phyloP scores from a whole-genome alignment of 2,888 invertebrate genomes.

The Agrochola circellaris region DNA sequence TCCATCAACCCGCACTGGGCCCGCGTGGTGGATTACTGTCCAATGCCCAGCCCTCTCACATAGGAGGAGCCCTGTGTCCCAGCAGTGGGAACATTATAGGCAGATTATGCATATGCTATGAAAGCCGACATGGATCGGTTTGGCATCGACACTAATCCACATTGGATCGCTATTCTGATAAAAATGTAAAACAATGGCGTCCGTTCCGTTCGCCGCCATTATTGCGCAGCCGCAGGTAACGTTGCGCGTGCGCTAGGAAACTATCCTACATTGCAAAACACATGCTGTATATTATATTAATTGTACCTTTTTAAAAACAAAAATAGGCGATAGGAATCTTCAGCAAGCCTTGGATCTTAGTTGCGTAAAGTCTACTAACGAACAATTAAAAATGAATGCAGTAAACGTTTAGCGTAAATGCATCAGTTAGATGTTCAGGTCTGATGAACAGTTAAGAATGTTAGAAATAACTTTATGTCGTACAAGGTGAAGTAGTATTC shows the following conservation, averaged over 20 bases:
- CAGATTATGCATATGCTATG: constrained; percentile 24
- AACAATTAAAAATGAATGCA: constrained; percentile 59
- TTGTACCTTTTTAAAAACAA: constrained; percentile 68
- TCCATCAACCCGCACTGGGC: too few species aligned
- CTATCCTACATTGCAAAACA: constrained; percentile 75
- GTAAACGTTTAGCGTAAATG: constrained; percentile 57
- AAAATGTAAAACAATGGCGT: constrained; percentile 78
- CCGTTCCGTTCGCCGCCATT: constrained; percentile 75
- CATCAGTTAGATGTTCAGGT: constrained; percentile 50
- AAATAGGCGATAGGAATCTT: constrained; percentile 65
- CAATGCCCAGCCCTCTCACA: too few species aligned
- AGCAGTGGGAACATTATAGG: too few species aligned
- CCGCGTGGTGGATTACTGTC: too few species aligned
- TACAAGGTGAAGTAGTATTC: constrained; percentile 56
- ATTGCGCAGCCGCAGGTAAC: constrained; percentile 75
- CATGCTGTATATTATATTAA: constrained; percentile 72
- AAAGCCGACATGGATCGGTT: constrained; percentile 70
- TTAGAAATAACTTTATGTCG: constrained; percentile 46
- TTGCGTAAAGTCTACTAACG: constrained; percentile 61
- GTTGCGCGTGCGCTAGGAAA: constrained; percentile 67
- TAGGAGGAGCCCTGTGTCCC: too few species aligned
- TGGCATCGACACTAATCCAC: constrained; percentile 82
- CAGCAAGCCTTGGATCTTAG: constrained; percentile 58
- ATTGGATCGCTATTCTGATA: constrained; percentile 80
- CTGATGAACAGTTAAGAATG: constrained; percentile 58